These are phyloP conservation scores for Ypsolopha scabrella DNA, from an alignment of 2,888 invertebrate species.

Conservation along the genomic window DNA sequence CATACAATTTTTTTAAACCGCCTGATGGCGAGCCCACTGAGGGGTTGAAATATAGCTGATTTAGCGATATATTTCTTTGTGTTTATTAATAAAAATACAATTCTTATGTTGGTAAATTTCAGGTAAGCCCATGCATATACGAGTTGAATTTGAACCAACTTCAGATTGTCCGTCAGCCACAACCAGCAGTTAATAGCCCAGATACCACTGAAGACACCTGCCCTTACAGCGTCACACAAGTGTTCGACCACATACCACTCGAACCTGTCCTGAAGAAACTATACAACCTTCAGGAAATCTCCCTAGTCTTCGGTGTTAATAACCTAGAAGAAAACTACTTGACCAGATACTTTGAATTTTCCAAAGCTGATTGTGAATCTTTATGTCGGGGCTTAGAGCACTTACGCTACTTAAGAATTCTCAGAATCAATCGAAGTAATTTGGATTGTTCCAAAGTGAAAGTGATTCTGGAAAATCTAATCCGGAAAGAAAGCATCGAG, in stretches of 20 bases:
- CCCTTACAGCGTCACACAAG: constrained; percentile 40
- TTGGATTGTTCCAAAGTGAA: constrained; percentile 71
- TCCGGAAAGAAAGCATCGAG: constrained; percentile 59
- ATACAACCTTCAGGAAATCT: constrained; percentile 63
- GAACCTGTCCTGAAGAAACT: constrained; percentile 62
- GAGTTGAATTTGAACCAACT: constrained; percentile 62
- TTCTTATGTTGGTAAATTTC: constrained; percentile 9
- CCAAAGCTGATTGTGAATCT: constrained; percentile 67
- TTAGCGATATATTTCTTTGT: too few relatives aligned
- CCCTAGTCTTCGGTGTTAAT: constrained; percentile 49
- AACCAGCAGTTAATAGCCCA: constrained; percentile 35
- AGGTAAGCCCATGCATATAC: constrained; percentile 64
- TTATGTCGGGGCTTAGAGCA: constrained; percentile 64
- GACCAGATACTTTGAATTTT: constrained; percentile 73
- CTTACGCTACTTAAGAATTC: constrained; percentile 54
- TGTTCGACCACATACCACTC: constrained; percentile 71
- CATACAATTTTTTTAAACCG: too few relatives aligned
- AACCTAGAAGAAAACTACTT: constrained; percentile 63
- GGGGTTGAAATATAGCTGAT: too few relatives aligned
- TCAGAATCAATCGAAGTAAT: constrained; percentile 72
- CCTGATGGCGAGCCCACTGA: too few relatives aligned
- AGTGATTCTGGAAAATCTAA: constrained; percentile 64
- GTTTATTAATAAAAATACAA: too few relatives aligned
- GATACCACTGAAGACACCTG: constrained; percentile 43
- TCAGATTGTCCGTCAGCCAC: constrained; percentile 64